These are phyloP conservation scores for Drosophila nigromelanica DNA, from an alignment of 1,140 invertebrate species.

Conservation along the genomic window DNA sequence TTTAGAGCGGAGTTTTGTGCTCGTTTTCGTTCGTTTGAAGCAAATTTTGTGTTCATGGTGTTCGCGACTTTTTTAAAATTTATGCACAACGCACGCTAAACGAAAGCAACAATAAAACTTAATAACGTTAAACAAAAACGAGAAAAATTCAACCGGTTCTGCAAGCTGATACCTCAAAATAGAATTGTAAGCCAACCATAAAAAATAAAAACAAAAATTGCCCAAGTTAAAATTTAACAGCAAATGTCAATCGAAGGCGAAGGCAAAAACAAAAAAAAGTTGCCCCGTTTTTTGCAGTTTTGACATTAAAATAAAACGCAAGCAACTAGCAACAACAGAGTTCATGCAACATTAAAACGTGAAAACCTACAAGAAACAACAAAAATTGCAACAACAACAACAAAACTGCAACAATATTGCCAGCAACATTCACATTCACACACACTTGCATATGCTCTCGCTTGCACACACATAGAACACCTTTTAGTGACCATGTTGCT, in stretches of 20 bases:
- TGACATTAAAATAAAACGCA: slow-evolving; percentile 52
- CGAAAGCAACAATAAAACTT: slow-evolving; percentile 53
- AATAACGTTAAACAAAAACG: slow-evolving; percentile 49
- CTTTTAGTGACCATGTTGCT: slow-evolving; percentile 53
- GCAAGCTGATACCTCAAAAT: slow-evolving; percentile 22
- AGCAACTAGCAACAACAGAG: slow-evolving; percentile 49
- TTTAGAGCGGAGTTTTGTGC: slow-evolving; percentile 27
- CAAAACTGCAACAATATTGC: slow-evolving; percentile 66
- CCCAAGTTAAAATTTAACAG: slow-evolving; percentile 42
- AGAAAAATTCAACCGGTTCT: slow-evolving; percentile 63
- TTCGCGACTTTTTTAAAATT: slow-evolving; percentile 55
- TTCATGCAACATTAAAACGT: slow-evolving; percentile 65
- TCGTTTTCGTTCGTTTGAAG: slow-evolving; percentile 17
- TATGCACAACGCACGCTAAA: slow-evolving; percentile 51
- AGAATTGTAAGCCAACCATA: slow-evolving; percentile 61
- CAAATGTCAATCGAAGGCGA: slow-evolving; percentile 64
- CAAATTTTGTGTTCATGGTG: slow-evolving; percentile 15
- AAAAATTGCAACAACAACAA: too few species aligned
- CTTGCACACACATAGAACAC: slow-evolving; percentile 23
- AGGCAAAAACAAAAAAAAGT: slow-evolving; percentile 30
- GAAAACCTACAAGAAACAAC: slow-evolving; percentile 57
- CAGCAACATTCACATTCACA: slow-evolving; percentile 60
- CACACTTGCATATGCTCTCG: slow-evolving; percentile 10
- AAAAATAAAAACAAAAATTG: slow-evolving; percentile 17
- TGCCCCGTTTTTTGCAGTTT: slow-evolving; percentile 52